Evolutionary conservation across 2,888 invertebrate genomes (phyloP).

Genomic region (Megaustenia siamemsis): DNA sequence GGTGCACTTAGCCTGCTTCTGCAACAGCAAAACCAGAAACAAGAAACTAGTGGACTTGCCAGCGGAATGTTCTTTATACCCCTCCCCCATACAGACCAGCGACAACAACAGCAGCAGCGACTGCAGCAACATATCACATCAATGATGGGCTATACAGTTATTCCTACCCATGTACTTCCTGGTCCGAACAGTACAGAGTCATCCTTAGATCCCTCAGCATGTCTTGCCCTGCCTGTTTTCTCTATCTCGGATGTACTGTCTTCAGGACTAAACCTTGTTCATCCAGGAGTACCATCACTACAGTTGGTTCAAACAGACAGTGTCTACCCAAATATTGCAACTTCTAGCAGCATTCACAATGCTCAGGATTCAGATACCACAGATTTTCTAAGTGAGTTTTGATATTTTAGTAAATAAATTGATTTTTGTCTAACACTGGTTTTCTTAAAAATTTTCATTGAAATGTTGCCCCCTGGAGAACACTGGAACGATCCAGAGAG

Average conservation of each 20-base stretch:
- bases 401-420: background rate
- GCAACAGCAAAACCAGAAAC: constrained; percentile 3
- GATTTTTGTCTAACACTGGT: too few relatives aligned
- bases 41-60: background rate
- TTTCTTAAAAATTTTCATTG: too few relatives aligned
- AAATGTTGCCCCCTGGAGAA: too few relatives aligned
- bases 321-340: background rate
- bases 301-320: constrained; percentile 15
- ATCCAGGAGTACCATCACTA: background rate
- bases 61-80: constrained; percentile 19
- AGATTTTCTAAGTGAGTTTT: constrained; percentile 9
- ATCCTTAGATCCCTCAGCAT: background rate
- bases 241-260: constrained; percentile 9
- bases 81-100: constrained; percentile 19
- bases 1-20: constrained; percentile 13
- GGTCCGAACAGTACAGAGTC: constrained; percentile 1
- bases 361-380: background rate
- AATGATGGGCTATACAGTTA: constrained; percentile 30
- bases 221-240: constrained; percentile 16
- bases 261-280: constrained; percentile 14
- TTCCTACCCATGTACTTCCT: constrained; percentile 20
- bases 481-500: too few relatives aligned
- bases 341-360: background rate
- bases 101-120: constrained; percentile 27
- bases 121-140: background rate